These are phyloP conservation scores for Hirtodrosophila trivittata DNA, from an alignment of 2,888 invertebrate genomes.

Conservation along the genomic window DNA sequence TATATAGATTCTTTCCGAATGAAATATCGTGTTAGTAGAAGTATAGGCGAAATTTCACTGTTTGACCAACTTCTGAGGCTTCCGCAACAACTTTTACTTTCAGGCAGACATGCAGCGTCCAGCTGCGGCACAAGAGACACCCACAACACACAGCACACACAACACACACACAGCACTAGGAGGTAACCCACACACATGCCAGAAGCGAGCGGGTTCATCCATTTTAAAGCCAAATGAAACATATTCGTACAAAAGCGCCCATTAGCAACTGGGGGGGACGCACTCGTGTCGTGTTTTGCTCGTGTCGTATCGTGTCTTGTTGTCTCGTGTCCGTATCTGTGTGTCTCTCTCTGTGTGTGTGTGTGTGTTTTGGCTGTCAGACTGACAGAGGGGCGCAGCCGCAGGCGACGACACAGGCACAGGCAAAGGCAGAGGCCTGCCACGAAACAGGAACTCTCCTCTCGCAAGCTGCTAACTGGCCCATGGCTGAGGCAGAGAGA, in stretches of 20 bases:
- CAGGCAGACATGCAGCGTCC: slow-evolving; percentile 43
- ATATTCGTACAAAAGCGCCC: slow-evolving; percentile 62
- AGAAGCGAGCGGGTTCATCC: slow-evolving; percentile 66
- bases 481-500: slow-evolving; percentile 31
- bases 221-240: slow-evolving; percentile 64
- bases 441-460: slow-evolving; percentile 69
- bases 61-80: slow-evolving; percentile 35
- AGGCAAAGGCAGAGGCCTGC: slow-evolving; percentile 22
- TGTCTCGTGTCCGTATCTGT: background rate
- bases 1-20: slow-evolving; percentile 17
- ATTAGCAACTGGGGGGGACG: slow-evolving; percentile 65
- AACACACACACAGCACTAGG: slow-evolving; percentile 44
- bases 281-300: slow-evolving; percentile 39
- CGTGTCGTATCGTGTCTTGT: slow-evolving; percentile 21
- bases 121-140: slow-evolving; percentile 50
- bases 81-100: slow-evolving; percentile 71
- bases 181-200: slow-evolving; percentile 50
- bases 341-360: slow-evolving; percentile 10
- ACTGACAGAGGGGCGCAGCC: slow-evolving; percentile 49
- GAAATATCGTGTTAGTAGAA: too few species aligned
- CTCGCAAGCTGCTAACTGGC: slow-evolving; percentile 64
- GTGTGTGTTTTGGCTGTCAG: slow-evolving; percentile 46
- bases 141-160: slow-evolving; percentile 44
- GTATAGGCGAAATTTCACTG: slow-evolving; percentile 25
- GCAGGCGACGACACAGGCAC: slow-evolving; percentile 29